Percentiles rank a stretch among this genome's conserved stretches.
These are phyloP conservation scores for Amphiduros pacificus DNA, from an alignment of 2,888 invertebrate species.

Conservation along the genomic window DNA sequence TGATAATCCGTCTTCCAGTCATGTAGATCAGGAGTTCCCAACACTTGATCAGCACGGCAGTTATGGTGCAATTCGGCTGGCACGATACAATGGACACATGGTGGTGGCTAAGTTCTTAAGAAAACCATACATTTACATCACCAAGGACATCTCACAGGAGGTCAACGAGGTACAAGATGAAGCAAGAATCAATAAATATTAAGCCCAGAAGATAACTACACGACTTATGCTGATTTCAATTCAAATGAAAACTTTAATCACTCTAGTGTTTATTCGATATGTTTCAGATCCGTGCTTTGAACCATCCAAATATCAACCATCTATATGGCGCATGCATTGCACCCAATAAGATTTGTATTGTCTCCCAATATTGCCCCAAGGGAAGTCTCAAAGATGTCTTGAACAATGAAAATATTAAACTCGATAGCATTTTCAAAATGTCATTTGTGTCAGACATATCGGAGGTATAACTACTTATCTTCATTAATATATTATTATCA, in stretches of 20 bases:
- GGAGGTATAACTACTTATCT: too few species aligned
- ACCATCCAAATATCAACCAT: conserved; percentile 30
- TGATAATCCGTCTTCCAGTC: too few species aligned
- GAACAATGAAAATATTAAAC: conserved; percentile 39
- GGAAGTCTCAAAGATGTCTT: conserved; percentile 47
- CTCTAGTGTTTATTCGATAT: neutral
- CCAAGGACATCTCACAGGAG: conserved; percentile 24
- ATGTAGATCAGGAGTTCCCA: too few species aligned
- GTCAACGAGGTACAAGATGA: conserved; percentile 30
- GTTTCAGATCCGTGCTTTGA: conserved; percentile 24
- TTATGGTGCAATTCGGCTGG: conserved; percentile 22
- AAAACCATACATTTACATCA: conserved; percentile 22
- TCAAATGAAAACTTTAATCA: neutral
- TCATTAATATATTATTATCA: too few species aligned
- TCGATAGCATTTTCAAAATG: conserved; percentile 44
- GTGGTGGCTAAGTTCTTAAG: conserved; percentile 28
- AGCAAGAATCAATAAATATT: too few species aligned
- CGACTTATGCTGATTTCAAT: too few species aligned
- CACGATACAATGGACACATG: conserved; percentile 19
- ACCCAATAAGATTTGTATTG: conserved; percentile 24
- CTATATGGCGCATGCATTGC: conserved; percentile 34
- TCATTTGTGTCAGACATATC: conserved; percentile 37
- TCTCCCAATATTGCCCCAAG: conserved; percentile 32
- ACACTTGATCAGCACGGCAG: too few species aligned
- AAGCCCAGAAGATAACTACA: too few species aligned